Base-by-base conservation (phyloP, 2,113 vertebrate species). In the Alligator sinensis region DNA sequence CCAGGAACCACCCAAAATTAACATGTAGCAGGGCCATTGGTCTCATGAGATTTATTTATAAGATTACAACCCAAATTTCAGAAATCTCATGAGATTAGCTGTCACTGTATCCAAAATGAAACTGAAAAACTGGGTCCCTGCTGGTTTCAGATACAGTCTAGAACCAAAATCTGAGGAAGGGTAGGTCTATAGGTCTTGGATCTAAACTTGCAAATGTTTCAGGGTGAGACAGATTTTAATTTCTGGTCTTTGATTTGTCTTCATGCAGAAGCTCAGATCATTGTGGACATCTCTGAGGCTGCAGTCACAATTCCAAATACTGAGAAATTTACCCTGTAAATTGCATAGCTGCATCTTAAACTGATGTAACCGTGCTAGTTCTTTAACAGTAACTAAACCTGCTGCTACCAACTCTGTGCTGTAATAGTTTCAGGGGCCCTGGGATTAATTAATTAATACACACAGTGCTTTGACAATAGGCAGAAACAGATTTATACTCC, bases 301-400 rank as follows among this genome's bases (percentile, higher is more conserved):
- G 27, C 63, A 64, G 16, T 28, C 14, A 16, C 28, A 28, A 25
- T 74, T 72, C 9, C 77, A 11, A 86, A 82, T 66, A 17, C 34
- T n/a, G 60, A 13, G 9, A n/a, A 9, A 21, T 3, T n/a, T 82
- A 17, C 54, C 30, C 3, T 34, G 62, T 63, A 30, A 72, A 24
- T 4, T 28, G 15, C 17, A 8, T 2, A 58, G 63, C 74, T 78
- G 34, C 17, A 11, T 27, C 63, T 86, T 58, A 58, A 22, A 6
- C 47, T 1, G 1, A 24, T 0, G 38, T 0, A 1, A 62, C 27
- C 9, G 0, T 2, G 30, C 59, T 5, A 15, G 16, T 78, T 4
- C 58, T 47, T 59, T 63, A 47, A 28, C 0, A 1, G 70, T 24
- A 38, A 61, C 22, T 17, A 1, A 4, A 1, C 1, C 38, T 1